Conservation (phyloP, 2,888 invertebrate species). For the Rhagonycha fulva region DNA sequence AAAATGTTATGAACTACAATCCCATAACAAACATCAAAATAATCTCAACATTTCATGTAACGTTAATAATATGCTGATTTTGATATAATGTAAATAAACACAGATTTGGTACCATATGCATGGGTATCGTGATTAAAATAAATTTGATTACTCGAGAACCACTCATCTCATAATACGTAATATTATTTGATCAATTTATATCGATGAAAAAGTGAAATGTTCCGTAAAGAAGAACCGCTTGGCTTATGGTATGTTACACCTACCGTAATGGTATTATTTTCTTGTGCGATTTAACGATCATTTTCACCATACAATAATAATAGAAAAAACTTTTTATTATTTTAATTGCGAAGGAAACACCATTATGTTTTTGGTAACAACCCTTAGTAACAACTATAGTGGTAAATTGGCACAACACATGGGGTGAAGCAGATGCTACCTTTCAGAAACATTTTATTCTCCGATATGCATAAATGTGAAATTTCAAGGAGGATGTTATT, state of each 20-base stretch:
- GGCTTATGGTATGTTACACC: not conserved
- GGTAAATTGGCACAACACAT: conserved; percentile 32
- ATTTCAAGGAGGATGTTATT: conserved; percentile 26
- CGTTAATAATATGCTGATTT: not conserved
- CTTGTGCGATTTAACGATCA: not conserved
- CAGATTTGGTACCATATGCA: not conserved
- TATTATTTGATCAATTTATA: not conserved
- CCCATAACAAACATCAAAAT: not conserved
- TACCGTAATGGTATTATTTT: not conserved
- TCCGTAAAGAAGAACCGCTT: not conserved
- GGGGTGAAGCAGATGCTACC: conserved; percentile 31
- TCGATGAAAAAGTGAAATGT: not conserved
- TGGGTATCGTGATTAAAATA: not conserved
- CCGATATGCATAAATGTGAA: conserved; percentile 31
- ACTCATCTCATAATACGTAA: not conserved
- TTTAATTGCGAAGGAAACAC: conserved; percentile 18
- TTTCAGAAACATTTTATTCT: conserved; percentile 29
- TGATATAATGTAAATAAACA: not conserved
- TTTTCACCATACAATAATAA: not conserved
- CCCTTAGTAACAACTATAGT: conserved; percentile 26
- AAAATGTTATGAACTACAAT: not conserved
- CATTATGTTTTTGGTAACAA: conserved; percentile 22
- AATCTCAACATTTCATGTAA: not conserved
- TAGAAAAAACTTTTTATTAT: not conserved
- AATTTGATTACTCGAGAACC: not conserved